A percentile compares a stretch with the other conserved stretches of the same genome.
Evolutionary conservation across 2,113 vertebrate genomes (phyloP).

Genomic region (Halcyon malimbica): DNA sequence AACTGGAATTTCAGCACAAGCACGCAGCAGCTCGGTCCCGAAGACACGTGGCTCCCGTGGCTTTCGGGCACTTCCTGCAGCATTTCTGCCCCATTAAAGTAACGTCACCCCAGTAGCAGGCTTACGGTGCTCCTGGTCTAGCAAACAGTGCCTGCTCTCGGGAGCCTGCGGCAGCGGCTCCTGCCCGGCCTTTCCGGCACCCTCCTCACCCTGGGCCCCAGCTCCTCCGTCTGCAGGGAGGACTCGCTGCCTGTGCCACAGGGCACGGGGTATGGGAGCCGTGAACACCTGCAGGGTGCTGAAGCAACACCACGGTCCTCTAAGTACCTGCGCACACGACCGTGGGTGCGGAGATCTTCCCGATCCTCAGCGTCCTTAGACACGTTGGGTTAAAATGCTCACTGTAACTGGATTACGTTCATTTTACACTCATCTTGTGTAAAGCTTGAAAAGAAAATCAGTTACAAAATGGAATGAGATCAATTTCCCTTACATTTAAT

Average conservation of each 20-base stretch:
- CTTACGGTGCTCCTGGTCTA: not conserved
- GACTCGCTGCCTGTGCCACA: not conserved
- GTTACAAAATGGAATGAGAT: constrained; percentile 5
- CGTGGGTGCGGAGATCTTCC: not conserved
- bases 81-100: not conserved
- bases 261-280: not conserved
- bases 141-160: not conserved
- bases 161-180: not conserved
- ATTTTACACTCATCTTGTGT: not conserved
- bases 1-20: not conserved
- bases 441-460: not conserved
- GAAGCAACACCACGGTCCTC: not conserved
- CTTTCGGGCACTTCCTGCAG: not conserved
- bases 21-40: not conserved
- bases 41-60: not conserved
- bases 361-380: not conserved
- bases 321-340: not conserved
- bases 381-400: not conserved
- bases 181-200: not conserved
- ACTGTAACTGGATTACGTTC: not conserved
- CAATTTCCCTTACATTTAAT: constrained; percentile 26
- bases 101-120: not conserved
- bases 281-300: too few species aligned
- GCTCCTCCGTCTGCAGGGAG: rapidly evolving
- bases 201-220: not conserved